phyloP scores from a whole-genome alignment of 1,140 invertebrate species.

The Pygmarrhopalites habei region DNA sequence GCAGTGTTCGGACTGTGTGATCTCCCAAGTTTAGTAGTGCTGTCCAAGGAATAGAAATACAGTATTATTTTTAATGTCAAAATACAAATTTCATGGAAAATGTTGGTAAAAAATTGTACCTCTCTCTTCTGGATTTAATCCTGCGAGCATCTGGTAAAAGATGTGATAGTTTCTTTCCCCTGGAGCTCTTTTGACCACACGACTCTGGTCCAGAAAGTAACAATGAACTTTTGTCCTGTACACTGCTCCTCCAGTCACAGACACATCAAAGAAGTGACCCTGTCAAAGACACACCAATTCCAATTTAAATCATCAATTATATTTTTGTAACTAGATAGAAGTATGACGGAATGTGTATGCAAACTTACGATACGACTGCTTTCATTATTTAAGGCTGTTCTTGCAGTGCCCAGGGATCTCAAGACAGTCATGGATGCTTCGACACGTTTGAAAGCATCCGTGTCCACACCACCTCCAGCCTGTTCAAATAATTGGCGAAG shows the following conservation, averaged over 20 bases:
- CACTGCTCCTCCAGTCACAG: conserved; percentile 89
- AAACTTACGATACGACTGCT: conserved; percentile 81
- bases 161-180: conserved; percentile 95
- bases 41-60: conserved; percentile 28
- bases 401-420: conserved; percentile 79
- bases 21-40: conserved; percentile 75
- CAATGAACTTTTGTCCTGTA: conserved; percentile 94
- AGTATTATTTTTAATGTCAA: too few relatives aligned
- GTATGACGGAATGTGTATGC: too few relatives aligned
- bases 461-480: conserved; percentile 85
- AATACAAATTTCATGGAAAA: too few relatives aligned
- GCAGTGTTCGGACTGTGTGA: conserved; percentile 68
- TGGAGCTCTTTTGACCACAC: conserved; percentile 73
- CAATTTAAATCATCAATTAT: too few relatives aligned
- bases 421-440: conserved; percentile 89
- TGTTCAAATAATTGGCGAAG: conserved; percentile 84
- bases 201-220: conserved; percentile 86
- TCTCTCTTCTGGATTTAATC: conserved; percentile 77
- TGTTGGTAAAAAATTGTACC: too few relatives aligned
- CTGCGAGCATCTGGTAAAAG: conserved; percentile 93
- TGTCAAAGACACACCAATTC: conserved; percentile 47
- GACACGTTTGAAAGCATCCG: conserved; percentile 92
- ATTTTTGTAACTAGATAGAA: too few relatives aligned
- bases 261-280: conserved; percentile 93
- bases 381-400: conserved; percentile 81